These are phyloP conservation scores for Gymnogyps californianus DNA, from an alignment of 2,113 vertebrate genomes.

Conservation along the genomic window DNA sequence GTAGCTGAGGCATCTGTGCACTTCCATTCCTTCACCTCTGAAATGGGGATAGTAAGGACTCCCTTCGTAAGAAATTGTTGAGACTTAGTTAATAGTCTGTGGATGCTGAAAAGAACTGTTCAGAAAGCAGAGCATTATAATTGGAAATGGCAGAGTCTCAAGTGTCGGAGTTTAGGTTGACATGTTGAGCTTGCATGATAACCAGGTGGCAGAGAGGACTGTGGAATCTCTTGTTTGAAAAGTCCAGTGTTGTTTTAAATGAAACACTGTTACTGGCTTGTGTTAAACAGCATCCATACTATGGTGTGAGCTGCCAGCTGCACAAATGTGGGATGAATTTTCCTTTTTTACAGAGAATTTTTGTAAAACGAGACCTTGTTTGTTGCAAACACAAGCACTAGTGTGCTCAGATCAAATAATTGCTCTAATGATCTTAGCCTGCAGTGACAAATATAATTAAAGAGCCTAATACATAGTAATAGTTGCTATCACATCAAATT, in stretches of 20 bases:
- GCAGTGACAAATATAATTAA: constrained; percentile 4
- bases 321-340: background rate
- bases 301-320: background rate
- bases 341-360: background rate
- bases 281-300: background rate
- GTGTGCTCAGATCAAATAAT: constrained; percentile 26
- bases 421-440: constrained; percentile 25
- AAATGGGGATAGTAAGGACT: background rate
- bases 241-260: background rate
- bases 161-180: background rate
- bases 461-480: background rate
- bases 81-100: background rate
- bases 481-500: background rate
- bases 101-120: background rate
- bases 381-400: background rate
- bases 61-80: background rate
- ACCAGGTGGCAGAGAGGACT: background rate
- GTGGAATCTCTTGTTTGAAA: background rate
- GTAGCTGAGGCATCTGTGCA: background rate
- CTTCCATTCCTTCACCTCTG: background rate
- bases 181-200: background rate
- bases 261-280: background rate
- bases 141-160: constrained; percentile 5
- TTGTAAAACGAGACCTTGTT: background rate
- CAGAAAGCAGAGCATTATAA: constrained; percentile 10